phyloP scores from a whole-genome alignment of 2,797 vertebrate species.

The Antrozous pallidus region DNA sequence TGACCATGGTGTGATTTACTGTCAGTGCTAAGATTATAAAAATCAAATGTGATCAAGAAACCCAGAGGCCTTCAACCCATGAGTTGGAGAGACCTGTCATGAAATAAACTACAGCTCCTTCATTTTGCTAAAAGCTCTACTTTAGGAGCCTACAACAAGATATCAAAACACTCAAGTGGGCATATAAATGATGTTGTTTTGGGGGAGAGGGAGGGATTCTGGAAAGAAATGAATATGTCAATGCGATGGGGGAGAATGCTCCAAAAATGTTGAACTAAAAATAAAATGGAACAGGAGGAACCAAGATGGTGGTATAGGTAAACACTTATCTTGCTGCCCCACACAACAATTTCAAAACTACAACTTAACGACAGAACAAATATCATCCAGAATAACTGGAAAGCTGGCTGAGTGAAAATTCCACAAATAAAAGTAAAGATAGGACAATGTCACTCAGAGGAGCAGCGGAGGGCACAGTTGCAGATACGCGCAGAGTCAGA shows the following conservation, averaged over 20 bases:
- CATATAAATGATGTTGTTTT: conserved; percentile 7
- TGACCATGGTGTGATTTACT: neutral
- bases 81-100: neutral
- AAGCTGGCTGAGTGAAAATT: no score
- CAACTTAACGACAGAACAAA: no score
- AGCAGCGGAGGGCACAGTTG: no score
- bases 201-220: neutral
- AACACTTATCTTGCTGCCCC: no score
- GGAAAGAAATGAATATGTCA: conserved; percentile 2
- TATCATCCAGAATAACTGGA: no score
- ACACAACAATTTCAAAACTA: no score
- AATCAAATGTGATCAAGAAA: conserved; percentile 18
- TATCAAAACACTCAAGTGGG: neutral
- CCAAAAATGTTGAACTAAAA: conserved; percentile 9
- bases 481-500: no score
- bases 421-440: no score
- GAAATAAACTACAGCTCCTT: neutral
- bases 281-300: neutral
- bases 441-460: no score
- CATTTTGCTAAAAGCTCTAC: neutral
- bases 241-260: neutral
- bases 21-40: neutral
- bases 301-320: no score
- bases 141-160: conserved; percentile 27
- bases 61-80: neutral